A percentile compares a stretch with the other conserved stretches of the same genome.
Conservation (phyloP, 2,113 vertebrate species). For the Gadus chalcogrammus region DNA sequence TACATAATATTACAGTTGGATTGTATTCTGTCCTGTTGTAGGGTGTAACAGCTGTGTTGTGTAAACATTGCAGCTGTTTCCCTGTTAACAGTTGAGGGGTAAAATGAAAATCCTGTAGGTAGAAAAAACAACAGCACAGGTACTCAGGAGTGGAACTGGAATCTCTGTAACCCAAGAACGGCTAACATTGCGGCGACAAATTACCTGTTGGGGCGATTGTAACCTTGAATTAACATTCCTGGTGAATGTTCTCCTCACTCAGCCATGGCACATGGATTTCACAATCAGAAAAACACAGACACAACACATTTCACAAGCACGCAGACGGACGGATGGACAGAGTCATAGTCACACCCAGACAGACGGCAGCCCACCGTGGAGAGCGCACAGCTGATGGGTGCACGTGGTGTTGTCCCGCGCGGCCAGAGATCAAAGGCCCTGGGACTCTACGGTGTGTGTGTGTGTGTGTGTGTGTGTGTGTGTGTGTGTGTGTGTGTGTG, state of each 20-base stretch:
- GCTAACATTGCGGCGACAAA: not conserved
- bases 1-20: too few relatives aligned
- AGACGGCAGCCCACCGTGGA: too few relatives aligned
- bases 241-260: not conserved
- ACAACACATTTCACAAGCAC: too few relatives aligned
- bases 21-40: not conserved
- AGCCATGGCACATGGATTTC: not conserved
- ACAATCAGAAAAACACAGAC: too few relatives aligned
- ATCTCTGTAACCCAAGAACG: not conserved
- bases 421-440: too few relatives aligned
- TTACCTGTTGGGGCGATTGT: not conserved
- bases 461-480: not conserved
- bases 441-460: not conserved
- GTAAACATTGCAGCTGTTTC: not conserved
- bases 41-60: not conserved
- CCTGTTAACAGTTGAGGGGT: too few relatives aligned
- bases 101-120: not conserved
- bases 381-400: too few relatives aligned
- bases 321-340: too few relatives aligned
- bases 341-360: too few relatives aligned
- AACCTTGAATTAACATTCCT: slow-evolving; percentile 1
- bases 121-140: not conserved
- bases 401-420: too few relatives aligned
- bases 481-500: not conserved
- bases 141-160: not conserved